These are phyloP conservation scores for Tetramorium alpestre DNA, from an alignment of 1,140 invertebrate species.

Conservation along the genomic window DNA sequence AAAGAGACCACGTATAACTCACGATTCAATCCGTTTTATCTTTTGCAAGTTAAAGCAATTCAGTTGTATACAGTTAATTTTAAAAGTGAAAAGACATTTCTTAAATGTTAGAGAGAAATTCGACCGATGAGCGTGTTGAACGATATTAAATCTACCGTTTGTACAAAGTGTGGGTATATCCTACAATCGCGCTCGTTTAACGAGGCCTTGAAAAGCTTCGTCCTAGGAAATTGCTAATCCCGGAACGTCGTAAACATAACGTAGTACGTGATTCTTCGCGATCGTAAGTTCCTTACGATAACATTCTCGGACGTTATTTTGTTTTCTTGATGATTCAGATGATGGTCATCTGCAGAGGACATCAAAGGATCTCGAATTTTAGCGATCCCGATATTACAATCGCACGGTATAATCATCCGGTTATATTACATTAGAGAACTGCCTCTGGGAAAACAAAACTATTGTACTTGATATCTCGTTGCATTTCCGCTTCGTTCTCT, in stretches of 20 bases:
- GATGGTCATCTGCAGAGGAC: background rate
- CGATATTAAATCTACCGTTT: background rate
- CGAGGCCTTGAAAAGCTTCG: slow-evolving; percentile 15
- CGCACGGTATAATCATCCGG: background rate
- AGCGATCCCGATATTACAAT: background rate
- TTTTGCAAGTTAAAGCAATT: background rate
- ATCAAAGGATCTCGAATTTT: slow-evolving; percentile 14
- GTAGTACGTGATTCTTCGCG: slow-evolving; percentile 27
- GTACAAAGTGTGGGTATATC: slow-evolving; percentile 5
- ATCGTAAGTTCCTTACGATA: slow-evolving; percentile 51
- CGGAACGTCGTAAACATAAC: slow-evolving; percentile 4
- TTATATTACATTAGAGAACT: background rate
- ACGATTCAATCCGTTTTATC: background rate
- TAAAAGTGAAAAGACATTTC: background rate
- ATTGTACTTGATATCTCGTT: background rate
- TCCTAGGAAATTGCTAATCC: slow-evolving; percentile 38
- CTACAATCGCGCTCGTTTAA: slow-evolving; percentile 15
- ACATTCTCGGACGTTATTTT: slow-evolving; percentile 7
- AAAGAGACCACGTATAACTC: background rate
- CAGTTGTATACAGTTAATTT: background rate
- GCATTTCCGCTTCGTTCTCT: background rate
- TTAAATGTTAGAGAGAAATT: slow-evolving; percentile 5
- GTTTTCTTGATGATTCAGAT: background rate
- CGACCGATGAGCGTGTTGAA: background rate
- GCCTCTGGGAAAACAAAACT: background rate